Evolutionary conservation across 2,888 invertebrate genomes (phyloP), one percentile per base, ranked within the genome.

Genomic region (Girardia tigrina): DNA sequence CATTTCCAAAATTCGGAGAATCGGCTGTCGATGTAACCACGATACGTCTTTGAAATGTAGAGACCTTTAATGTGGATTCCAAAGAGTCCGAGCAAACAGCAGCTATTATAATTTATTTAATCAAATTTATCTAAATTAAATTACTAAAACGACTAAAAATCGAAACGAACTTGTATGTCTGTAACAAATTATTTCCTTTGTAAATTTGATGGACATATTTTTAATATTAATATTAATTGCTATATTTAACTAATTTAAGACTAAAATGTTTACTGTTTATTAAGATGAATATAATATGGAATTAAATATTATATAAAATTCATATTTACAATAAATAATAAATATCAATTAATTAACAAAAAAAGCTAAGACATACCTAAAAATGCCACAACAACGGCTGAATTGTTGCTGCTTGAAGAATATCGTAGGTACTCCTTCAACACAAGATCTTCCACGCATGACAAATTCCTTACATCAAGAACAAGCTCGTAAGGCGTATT

Each of bases 21-120:
- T 76, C 77, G 14, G 70, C 77, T n/a, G 76, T 76, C 4, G 77
- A 77, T 26, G 70, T 77, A n/a, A 76, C 70, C 1, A 76, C 14
- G 20, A 76, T 56, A 20, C 70, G n/a, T 8, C 29, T 29, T 26
- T 26, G 27, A 20, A 71, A 27, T 26, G 77, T 76, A 69, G 28
- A 77, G 23, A 77, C 28, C 26, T 28, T 28, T 1, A 76, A 27
- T 1, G 77, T 77, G 0, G 77, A 56, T 23, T 77, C 77, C 23
- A 76, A 77, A 1, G 77, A 29, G 23, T 76, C 76, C 0, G 77
- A 76, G 70, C 77, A 76, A 26, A 70, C 20, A 14, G 76, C 77
- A 1, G 75, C 77, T 76, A 28, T 42, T 71, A n/a, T 14, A 4
- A 71, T 56, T 56, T 20, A 36, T 12, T 36, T 36, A 36, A 36